phyloP scores from a whole-genome alignment of 1,140 invertebrate genomes.

The Sycophaga agraensis region DNA sequence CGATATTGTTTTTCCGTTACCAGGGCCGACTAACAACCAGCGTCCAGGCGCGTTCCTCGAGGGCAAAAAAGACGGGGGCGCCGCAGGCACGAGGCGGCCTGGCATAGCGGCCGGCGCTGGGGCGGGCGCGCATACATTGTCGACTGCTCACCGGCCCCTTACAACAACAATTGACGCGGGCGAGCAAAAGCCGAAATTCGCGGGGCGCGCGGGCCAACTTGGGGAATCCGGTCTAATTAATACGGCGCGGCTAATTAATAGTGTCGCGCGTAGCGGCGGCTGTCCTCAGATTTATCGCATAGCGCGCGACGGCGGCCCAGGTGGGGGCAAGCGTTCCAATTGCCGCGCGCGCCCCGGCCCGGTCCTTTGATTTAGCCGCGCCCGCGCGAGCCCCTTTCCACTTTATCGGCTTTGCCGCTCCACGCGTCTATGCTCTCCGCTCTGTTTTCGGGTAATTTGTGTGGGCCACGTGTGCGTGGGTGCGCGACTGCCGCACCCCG shows the following conservation, averaged over 20 bases:
- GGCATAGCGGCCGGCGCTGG: no score
- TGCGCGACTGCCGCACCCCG: neutral
- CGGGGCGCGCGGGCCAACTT: no score
- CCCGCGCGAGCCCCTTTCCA: neutral
- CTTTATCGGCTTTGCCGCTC: neutral
- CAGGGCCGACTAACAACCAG: no score
- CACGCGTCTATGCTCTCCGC: neutral
- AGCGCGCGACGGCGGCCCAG: neutral
- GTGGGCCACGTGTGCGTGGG: neutral
- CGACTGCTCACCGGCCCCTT: neutral
- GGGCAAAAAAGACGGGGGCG: no score
- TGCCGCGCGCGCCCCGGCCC: neutral
- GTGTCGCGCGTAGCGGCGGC: conserved; percentile 5
- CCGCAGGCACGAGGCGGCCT: no score
- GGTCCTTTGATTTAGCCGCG: conserved; percentile 14
- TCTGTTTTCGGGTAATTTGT: conserved; percentile 20
- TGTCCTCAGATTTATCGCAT: neutral
- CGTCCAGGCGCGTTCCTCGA: no score
- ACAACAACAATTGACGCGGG: conserved; percentile 22
- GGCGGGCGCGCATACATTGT: no score
- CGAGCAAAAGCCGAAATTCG: no score
- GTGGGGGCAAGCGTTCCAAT: neutral
- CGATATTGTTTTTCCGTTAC: no score
- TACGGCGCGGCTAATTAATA: conserved; percentile 24
- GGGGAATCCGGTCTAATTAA: conserved; percentile 26